Evolutionary conservation across 2,888 invertebrate species (phyloP).

Genomic region (Meloe dianella): DNA sequence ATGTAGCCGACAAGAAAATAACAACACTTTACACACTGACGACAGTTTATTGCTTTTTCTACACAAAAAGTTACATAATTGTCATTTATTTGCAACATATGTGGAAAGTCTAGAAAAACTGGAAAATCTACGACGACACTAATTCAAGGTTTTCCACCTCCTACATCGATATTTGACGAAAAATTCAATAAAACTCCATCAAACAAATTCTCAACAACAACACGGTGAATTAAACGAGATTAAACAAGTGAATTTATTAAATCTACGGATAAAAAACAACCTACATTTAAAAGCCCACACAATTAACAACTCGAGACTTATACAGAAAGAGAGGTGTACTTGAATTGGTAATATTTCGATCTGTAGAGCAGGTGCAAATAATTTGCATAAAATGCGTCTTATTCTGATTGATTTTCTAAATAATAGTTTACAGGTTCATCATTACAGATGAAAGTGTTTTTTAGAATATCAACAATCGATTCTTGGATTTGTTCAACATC

Average conservation of each 20-base stretch:
- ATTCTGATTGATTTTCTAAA: slow-evolving; percentile 37
- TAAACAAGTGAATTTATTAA: no score
- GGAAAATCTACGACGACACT: slow-evolving; percentile 6
- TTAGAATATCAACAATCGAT: slow-evolving; percentile 67
- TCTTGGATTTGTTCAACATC: slow-evolving; percentile 83
- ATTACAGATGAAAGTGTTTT: slow-evolving; percentile 61
- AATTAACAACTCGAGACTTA: slow-evolving; percentile 20
- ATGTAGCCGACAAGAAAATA: not conserved
- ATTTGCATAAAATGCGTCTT: no score
- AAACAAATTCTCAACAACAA: no score
- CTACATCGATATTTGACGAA: no score
- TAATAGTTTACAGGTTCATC: slow-evolving; percentile 63
- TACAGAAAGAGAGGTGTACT: no score
- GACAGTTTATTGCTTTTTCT: no score
- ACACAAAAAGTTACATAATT: not conserved
- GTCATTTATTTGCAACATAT: no score
- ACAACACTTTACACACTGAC: no score
- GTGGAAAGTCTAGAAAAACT: not conserved
- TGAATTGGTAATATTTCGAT: no score
- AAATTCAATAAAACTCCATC: no score
- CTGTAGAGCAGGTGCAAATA: not conserved
- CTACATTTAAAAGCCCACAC: not conserved
- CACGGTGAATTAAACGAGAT: no score
- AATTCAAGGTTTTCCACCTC: slow-evolving; percentile 11
- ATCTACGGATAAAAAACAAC: no score